Evolutionary conservation across 2,113 vertebrate species (phyloP).

Genomic region (Boleophthalmus pectinirostris): DNA sequence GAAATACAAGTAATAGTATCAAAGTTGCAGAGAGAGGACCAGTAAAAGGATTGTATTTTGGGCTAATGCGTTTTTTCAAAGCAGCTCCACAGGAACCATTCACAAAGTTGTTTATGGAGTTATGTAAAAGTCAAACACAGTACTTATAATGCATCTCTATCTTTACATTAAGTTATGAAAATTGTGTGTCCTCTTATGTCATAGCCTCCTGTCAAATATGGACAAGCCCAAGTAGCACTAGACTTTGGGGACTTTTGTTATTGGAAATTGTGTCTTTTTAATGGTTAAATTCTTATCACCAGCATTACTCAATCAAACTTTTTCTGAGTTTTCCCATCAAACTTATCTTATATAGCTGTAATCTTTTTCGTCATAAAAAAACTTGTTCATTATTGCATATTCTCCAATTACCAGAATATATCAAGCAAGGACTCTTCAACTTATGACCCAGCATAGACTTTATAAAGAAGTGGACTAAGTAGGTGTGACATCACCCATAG

Average conservation of each 20-base stretch:
- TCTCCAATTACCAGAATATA: neutral
- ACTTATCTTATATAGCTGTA: neutral
- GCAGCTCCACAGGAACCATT: neutral
- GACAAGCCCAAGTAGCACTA: neutral
- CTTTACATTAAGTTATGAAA: neutral
- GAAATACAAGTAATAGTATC: conserved; percentile 7
- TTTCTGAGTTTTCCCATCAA: neutral
- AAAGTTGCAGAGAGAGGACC: conserved; percentile 5
- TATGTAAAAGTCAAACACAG: neutral
- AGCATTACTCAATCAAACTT: neutral
- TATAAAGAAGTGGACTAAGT: too few relatives aligned
- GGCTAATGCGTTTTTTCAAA: conserved; percentile 1
- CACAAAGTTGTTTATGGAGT: neutral
- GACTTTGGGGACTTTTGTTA: neutral
- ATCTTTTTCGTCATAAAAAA: neutral
- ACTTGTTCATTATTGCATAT: neutral
- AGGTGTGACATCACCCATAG: too few relatives aligned
- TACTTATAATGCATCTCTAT: neutral
- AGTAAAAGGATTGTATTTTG: neutral
- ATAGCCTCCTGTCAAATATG: neutral
- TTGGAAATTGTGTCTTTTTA: neutral
- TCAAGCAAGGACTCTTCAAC: neutral
- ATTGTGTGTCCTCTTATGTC: neutral
- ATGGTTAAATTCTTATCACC: neutral
- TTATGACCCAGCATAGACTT: too few relatives aligned